Evolutionary conservation across 2,797 vertebrate genomes (phyloP), one percentile per base, ranked within the genome.

Genomic region (Eupleurogrammus muticus): DNA sequence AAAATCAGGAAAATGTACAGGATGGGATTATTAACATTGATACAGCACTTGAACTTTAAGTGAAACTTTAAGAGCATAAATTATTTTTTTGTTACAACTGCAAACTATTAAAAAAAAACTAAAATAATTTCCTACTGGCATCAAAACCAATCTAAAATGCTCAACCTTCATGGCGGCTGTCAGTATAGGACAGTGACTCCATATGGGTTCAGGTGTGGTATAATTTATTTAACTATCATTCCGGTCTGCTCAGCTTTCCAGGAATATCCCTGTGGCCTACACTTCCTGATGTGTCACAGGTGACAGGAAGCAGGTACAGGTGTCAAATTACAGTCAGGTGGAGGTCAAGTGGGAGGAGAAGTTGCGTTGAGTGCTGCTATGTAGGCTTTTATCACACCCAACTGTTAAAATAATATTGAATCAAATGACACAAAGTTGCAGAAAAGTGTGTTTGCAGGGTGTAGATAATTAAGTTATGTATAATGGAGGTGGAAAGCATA

Each of bases 261-360:
- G 64, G 20, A 75, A 68, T 40, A 66, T 55, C n/a, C 38, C 24
- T 16, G 40, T 34, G 4, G 35, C 57, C n/a, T 57, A 34, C 7
- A 49, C 60, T 67, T 73, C 75, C 80, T 70, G 64, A 38, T 73
- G 5, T 17, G 63, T 12, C 23, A 24, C 55, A 70, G 57, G 67
- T 68, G 67, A 75, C 63, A 20, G 42, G 48, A 51, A 57, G 58
- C 38, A 73, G 59, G 65, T 12, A 42, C 16, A 40, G 76, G 81
- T 82, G 70, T 89, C 82, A 44, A 12, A 5, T 87, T 85, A 70
- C 75, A 69, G 59, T 48, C 71, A 56, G 69, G 48, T 52, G 69
- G 71, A 76, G 63, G 59, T 81, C 72, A 83, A 75, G 49, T 38
- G 28, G n/a, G 19, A 42, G 5, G 28, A 21, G 17, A 44, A 5